Conservation (phyloP, 37 sponge, comb jelly and placozoan species). For the Agelas oroides region DNA sequence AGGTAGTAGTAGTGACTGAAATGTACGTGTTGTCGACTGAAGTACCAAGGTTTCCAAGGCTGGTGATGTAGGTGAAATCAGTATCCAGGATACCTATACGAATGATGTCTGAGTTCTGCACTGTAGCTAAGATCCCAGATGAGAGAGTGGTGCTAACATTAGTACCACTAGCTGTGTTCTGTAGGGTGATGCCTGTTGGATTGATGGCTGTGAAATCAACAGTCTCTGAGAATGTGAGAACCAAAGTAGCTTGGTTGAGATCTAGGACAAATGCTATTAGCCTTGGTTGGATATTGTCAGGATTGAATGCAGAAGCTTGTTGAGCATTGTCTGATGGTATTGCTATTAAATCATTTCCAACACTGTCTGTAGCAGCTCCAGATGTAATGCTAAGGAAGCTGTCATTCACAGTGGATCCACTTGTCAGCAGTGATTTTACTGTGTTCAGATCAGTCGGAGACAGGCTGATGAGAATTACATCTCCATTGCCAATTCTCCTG, state of each 20-base stretch:
- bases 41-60: slow-evolving; percentile 53
- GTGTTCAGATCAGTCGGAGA: slow-evolving; percentile 72
- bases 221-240: slow-evolving; percentile 77
- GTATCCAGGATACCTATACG: slow-evolving; percentile 67
- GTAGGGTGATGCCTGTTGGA: slow-evolving; percentile 59
- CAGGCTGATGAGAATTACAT: slow-evolving; percentile 21
- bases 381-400: slow-evolving; percentile 67
- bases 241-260: slow-evolving; percentile 76
- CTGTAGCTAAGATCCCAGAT: slow-evolving; percentile 56
- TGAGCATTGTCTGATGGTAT: slow-evolving; percentile 37
- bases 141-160: slow-evolving; percentile 36
- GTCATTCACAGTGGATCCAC: slow-evolving; percentile 63
- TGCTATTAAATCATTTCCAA: slow-evolving; percentile 54
- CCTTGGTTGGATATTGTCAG: slow-evolving; percentile 55
- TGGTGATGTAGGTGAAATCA: slow-evolving; percentile 63
- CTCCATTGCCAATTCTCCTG: slow-evolving; percentile 31
- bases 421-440: slow-evolving; percentile 67
- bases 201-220: slow-evolving; percentile 58
- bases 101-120: slow-evolving; percentile 48
- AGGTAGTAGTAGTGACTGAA: slow-evolving; percentile 34
- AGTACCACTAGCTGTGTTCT: slow-evolving; percentile 43
- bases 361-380: slow-evolving; percentile 61
- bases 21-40: slow-evolving; percentile 60
- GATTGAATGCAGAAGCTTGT: slow-evolving; percentile 16
- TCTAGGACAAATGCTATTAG: slow-evolving; percentile 57